phyloP scores from a whole-genome alignment of 2,888 invertebrate species.

The Athrips mouffetella region DNA sequence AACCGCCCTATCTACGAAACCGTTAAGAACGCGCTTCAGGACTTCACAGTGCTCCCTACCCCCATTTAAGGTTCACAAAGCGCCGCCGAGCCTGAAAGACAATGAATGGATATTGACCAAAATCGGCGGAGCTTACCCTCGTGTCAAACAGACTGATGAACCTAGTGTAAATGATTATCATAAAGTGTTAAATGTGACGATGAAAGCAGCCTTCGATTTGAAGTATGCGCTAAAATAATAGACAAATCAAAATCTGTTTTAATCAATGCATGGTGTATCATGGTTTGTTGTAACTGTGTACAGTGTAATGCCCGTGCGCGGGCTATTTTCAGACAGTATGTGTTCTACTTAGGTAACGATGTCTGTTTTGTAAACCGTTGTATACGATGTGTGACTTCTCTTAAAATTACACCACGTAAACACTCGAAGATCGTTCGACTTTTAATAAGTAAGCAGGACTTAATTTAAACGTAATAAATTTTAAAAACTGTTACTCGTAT shows the following conservation, averaged over 20 bases:
- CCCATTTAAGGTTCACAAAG: slow-evolving; percentile 85
- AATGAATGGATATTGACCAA: slow-evolving; percentile 41
- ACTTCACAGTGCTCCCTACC: slow-evolving; percentile 93
- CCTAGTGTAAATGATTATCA: slow-evolving; percentile 28
- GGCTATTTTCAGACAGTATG: slow-evolving; percentile 32
- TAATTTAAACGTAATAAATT: slow-evolving; percentile 64
- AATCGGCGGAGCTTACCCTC: slow-evolving; percentile 61
- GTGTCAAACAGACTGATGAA: slow-evolving; percentile 22
- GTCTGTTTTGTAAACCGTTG: slow-evolving; percentile 71
- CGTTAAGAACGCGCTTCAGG: slow-evolving; percentile 93
- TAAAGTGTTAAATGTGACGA: slow-evolving; percentile 19
- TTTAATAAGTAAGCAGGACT: slow-evolving; percentile 64
- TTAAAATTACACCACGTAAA: slow-evolving; percentile 59
- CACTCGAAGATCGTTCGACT: slow-evolving; percentile 56
- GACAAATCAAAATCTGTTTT: slow-evolving; percentile 27
- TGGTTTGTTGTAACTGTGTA: slow-evolving; percentile 28
- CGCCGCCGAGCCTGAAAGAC: slow-evolving; percentile 72
- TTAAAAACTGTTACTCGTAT: slow-evolving; percentile 76
- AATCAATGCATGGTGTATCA: slow-evolving; percentile 25
- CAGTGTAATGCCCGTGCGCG: slow-evolving; percentile 31
- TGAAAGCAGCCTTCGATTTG: slow-evolving; percentile 3
- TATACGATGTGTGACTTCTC: slow-evolving; percentile 75
- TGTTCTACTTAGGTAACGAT: slow-evolving; percentile 26
- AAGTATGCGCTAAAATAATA: slow-evolving; percentile 44
- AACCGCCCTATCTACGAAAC: slow-evolving; percentile 93